Base-by-base conservation (phyloP, 2,113 vertebrate species). In the Pygoscelis adeliae region DNA sequence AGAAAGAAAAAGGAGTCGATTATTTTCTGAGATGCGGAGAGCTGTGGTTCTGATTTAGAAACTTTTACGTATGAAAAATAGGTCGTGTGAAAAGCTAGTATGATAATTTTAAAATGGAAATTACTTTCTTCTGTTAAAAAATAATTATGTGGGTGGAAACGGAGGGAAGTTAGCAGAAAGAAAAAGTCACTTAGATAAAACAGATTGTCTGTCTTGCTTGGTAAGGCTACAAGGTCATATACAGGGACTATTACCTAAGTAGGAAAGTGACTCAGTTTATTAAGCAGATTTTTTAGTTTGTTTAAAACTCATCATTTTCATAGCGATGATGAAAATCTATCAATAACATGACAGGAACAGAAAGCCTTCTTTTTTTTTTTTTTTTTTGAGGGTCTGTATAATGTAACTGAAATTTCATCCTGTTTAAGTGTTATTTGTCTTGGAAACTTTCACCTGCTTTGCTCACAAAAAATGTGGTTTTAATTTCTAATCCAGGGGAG, bases 31-130 rank as follows among this genome's bases (percentile, higher is more conserved):
- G 89, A 96, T 80, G 72, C 59, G 93, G 80, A 82, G 49, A 69
- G 42, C 71, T 88, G 19, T 69, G 44, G 22, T 80, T 94, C 65
- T 78, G 93, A 92, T 96, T 82, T 91, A 52, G 47, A 92, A 96
- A 95, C 46, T 77, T 70, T 90, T 95, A 85, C 5, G 7, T 91
- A 87, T 90, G 87, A 97, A 97, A 97, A 79, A 76, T 77, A 85
- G 83, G 81, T 88, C 5, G 0, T 63, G 34, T 87, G 89, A 89
- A 98, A 97, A 92, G 89, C 30, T 29, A 91, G 93, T 95, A 93
- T 94, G 97, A 97, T 97, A 89, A 93, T 92, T 97, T 97, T 63
- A 96, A 98, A 96, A 96, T 95, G 70, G 70, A 92, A 96, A 91
- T 92, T 74, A 82, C 96, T 95, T 95, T 90, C 65, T 96, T 87